A percentile compares a stretch with the other conserved stretches of the same genome.
phyloP scores from a whole-genome alignment of 2,888 invertebrate species.

The Xestoiulus laeticollis region DNA sequence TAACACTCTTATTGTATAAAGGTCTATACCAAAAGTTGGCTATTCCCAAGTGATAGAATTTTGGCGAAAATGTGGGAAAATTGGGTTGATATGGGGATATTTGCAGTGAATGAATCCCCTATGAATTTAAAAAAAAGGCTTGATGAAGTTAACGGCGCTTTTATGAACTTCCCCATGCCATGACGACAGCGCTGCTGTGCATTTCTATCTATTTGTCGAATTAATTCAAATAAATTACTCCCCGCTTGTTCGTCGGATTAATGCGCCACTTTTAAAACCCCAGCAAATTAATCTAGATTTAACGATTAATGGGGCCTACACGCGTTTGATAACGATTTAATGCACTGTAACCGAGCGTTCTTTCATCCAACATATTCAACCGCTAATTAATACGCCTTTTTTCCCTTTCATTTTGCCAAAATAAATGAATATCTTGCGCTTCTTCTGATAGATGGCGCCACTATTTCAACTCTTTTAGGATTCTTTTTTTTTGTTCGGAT shows the following conservation, averaged over 20 bases:
- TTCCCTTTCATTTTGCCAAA: neutral
- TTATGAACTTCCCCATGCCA: neutral
- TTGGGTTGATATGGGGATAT: too few relatives aligned
- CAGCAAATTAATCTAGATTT: conserved; percentile 35
- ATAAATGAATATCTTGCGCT: neutral
- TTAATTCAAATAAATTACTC: conserved; percentile 19
- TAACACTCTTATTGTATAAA: neutral
- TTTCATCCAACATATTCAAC: neutral
- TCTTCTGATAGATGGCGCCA: neutral
- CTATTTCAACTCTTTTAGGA: neutral
- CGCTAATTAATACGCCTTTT: conserved; percentile 7
- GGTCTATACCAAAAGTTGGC: too few relatives aligned
- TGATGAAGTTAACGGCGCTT: neutral
- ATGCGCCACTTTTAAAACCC: conserved; percentile 30
- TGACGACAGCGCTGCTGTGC: neutral
- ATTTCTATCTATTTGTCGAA: neutral
- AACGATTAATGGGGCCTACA: conserved; percentile 21
- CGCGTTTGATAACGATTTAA: conserved; percentile 32
- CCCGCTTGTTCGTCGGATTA: conserved; percentile 12
- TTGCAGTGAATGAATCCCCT: neutral
- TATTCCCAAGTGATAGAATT: too few relatives aligned
- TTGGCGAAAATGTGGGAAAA: too few relatives aligned
- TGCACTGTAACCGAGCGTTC: conserved; percentile 29
- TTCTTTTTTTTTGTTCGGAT: too few relatives aligned
- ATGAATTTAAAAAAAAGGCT: neutral